A percentile compares a stretch with the other conserved stretches of the same genome.
Conservation (phyloP, 1,140 invertebrate genomes). For the Parasteatoda tepidariorum region DNA sequence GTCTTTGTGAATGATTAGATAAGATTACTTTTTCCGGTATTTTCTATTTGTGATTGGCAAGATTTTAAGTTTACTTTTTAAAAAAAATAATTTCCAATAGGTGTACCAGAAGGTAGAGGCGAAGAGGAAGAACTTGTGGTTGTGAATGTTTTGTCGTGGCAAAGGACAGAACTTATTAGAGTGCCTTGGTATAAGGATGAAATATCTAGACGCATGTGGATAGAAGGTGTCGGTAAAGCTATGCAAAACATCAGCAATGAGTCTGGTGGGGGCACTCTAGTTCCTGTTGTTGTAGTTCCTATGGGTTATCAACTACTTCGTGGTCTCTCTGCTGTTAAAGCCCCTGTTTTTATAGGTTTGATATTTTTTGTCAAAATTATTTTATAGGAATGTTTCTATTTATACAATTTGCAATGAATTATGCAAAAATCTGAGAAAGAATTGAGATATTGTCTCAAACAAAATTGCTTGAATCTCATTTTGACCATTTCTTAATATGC, state of each 20-base stretch:
- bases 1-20: too few species aligned
- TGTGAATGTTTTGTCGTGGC: constrained; percentile 59
- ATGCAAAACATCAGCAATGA: constrained; percentile 59
- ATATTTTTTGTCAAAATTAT: too few species aligned
- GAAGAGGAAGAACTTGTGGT: constrained; percentile 59
- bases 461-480: too few species aligned
- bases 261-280: constrained; percentile 46
- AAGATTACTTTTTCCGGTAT: background rate
- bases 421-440: too few species aligned
- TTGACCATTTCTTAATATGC: too few species aligned
- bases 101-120: constrained; percentile 48
- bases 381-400: too few species aligned
- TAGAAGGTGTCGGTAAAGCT: constrained; percentile 55
- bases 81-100: too few species aligned
- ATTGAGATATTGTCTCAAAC: too few species aligned
- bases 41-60: background rate
- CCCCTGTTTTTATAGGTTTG: constrained; percentile 41
- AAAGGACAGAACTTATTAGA: constrained; percentile 57
- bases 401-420: too few species aligned
- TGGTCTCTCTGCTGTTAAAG: constrained; percentile 56
- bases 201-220: constrained; percentile 58
- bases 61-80: too few species aligned
- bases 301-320: constrained; percentile 60
- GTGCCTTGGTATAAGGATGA: constrained; percentile 56
- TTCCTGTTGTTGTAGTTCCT: constrained; percentile 53